Evolutionary conservation across 2,113 vertebrate genomes (phyloP).

Genomic region (Nanorana parkeri): DNA sequence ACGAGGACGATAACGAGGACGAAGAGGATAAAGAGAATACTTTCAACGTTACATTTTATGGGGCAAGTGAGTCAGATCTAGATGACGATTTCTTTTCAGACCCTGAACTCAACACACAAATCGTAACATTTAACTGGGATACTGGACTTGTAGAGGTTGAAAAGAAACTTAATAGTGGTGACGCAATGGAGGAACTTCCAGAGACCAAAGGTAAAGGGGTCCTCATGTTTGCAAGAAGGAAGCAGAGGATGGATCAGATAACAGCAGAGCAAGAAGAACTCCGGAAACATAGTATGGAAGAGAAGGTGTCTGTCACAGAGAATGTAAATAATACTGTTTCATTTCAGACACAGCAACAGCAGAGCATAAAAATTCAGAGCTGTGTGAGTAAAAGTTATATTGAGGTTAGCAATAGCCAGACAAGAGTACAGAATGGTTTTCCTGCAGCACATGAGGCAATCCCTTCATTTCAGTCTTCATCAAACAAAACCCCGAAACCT

Average conservation of each 20-base stretch:
- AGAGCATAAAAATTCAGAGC: conserved; percentile 61
- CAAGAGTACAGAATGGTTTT: conserved; percentile 78
- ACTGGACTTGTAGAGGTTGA: conserved; percentile 87
- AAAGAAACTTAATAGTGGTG: conserved; percentile 75
- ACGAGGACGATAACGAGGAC: conserved; percentile 70
- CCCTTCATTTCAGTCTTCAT: conserved; percentile 68
- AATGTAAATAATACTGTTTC: conserved; percentile 70
- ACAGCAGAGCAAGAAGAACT: conserved; percentile 89
- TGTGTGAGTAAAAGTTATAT: conserved; percentile 76
- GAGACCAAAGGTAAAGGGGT: conserved; percentile 94
- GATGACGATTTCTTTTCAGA: conserved; percentile 84
- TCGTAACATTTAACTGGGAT: conserved; percentile 86
- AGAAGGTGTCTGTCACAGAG: conserved; percentile 66
- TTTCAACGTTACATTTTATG: conserved; percentile 75
- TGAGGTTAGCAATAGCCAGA: conserved; percentile 74
- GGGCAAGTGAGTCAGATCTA: conserved; percentile 80
- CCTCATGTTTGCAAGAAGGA: conserved; percentile 91
- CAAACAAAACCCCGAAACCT: conserved; percentile 86
- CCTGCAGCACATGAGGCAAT: conserved; percentile 61
- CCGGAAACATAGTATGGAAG: conserved; percentile 72
- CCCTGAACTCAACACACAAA: conserved; percentile 70
- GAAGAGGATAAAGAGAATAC: conserved; percentile 77
- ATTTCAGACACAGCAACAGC: conserved; percentile 68
- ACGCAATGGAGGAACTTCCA: conserved; percentile 87
- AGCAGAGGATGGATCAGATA: conserved; percentile 92